These are phyloP conservation scores for Rhinella marina DNA, from an alignment of 2,797 vertebrate genomes.

Conservation along the genomic window DNA sequence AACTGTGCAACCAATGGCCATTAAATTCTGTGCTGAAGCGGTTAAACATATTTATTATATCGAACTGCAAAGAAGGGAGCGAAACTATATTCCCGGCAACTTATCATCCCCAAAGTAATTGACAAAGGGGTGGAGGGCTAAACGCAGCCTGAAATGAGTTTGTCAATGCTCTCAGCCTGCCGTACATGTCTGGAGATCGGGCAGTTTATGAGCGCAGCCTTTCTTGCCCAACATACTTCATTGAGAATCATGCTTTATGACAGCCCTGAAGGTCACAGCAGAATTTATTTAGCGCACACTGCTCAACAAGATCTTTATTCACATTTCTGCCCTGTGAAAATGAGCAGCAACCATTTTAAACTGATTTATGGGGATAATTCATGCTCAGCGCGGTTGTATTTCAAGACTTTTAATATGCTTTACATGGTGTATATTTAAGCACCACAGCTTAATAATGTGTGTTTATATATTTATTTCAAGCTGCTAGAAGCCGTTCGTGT, in stretches of 20 bases:
- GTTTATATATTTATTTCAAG: conserved; percentile 52
- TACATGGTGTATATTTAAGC: conserved; percentile 60
- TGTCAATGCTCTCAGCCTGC: conserved; percentile 58
- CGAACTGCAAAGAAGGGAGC: conserved; percentile 39
- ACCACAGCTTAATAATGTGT: conserved; percentile 54
- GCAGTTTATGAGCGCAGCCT: conserved; percentile 59
- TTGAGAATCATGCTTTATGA: conserved; percentile 60
- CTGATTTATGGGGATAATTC: conserved; percentile 62
- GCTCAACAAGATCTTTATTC: conserved; percentile 57
- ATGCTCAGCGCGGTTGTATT: conserved; percentile 58
- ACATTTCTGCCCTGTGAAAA: conserved; percentile 58
- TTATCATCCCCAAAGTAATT: conserved; percentile 60
- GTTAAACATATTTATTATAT: conserved; percentile 52
- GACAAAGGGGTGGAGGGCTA: conserved; percentile 61
- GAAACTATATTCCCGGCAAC: conserved; percentile 50
- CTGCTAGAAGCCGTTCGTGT: conserved; percentile 21
- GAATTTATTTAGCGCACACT: conserved; percentile 60
- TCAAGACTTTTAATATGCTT: conserved; percentile 61
- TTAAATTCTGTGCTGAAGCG: conserved; percentile 34
- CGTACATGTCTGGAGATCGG: conserved; percentile 52
- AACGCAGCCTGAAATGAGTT: conserved; percentile 60
- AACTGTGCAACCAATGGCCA: conserved; percentile 25
- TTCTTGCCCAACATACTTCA: conserved; percentile 62
- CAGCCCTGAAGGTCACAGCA: conserved; percentile 60
- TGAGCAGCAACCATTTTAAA: conserved; percentile 60